Evolutionary conservation across 2,113 vertebrate species (phyloP).

Genomic region (Thermophis baileyi): DNA sequence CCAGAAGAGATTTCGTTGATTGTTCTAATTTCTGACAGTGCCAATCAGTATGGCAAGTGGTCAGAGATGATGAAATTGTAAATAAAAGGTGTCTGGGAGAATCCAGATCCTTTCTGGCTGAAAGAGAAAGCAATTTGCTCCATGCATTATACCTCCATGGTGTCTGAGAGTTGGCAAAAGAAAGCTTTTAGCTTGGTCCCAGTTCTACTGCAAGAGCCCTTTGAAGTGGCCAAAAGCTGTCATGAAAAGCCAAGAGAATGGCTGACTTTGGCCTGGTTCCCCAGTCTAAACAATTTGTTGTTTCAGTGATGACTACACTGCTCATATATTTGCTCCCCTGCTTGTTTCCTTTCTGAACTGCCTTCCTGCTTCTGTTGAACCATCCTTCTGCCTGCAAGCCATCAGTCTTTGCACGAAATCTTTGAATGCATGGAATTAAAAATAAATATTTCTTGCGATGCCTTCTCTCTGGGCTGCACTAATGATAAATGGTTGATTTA

Average conservation of each 20-base stretch:
- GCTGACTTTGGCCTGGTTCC: not conserved
- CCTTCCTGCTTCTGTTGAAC: not conserved
- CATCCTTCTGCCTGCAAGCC: not conserved
- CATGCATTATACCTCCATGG: not conserved
- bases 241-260: not conserved
- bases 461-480: constrained; percentile 10
- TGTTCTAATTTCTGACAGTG: not conserved
- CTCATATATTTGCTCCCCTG: not conserved
- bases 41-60: not conserved
- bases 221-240: constrained; percentile 23
- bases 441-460: constrained; percentile 16
- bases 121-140: not conserved
- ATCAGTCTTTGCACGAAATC: not conserved
- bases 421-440: not conserved
- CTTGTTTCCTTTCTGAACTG: not conserved
- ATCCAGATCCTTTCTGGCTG: not conserved
- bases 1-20: not conserved
- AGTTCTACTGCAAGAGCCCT: not conserved
- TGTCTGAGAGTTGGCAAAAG: not conserved
- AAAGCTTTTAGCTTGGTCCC: not conserved
- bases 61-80: not conserved
- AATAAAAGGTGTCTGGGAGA: not conserved
- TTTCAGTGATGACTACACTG: accelerated
- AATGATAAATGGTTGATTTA: constrained; percentile 38
- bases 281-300: not conserved